Base-by-base conservation (phyloP, 2,797 vertebrate species). In the Spinus pinus region DNA sequence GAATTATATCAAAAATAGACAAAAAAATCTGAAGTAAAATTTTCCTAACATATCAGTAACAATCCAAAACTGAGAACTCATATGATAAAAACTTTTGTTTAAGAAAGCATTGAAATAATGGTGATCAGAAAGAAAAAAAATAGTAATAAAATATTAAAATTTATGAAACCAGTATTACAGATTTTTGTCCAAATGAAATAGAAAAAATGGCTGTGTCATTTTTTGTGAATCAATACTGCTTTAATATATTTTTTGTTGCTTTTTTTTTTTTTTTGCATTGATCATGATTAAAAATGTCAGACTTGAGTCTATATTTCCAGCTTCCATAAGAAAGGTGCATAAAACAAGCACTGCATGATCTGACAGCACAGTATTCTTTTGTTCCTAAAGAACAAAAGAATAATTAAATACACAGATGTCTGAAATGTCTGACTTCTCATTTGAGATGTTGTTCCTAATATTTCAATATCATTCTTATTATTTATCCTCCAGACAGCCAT, bases 321-420 rank as follows among this genome's bases (percentile, higher is more conserved):
- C 56, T 87, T 87, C 74, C 73, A 66, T 94, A 77, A 17, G 65
- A 79, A 91, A 77, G n/a, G 9, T 64, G 49, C 60, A 79, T 96
- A 33, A 94, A 90, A 93, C 13, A 83, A 92, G 57, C 17, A 41
- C 39, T 50, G 62, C 23, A 60, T 87, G 39, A 73, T 88, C 70
- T 96, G 87, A 86, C 75, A 96, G 44, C 24, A 42, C 18, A 88
- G 10, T 35, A 72, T 67, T 85, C 89, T 96, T 96, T 91, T 95
- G 92, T 94, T 96, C 83, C 37, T 80, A 50, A 90, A 95, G 74
- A 95, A 94, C 93, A 97, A 97, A 97, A 95, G 96, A 96, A 97
- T 95, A 94, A 96, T 96, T 96, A 86, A 94, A 47, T 89, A 71
- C 60, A 67, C 5, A 9, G 89, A 50, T 90, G 41, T 69, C 57